Evolutionary conservation across 2,113 vertebrate genomes (phyloP).

Genomic region (Dasypus novemcinctus): DNA sequence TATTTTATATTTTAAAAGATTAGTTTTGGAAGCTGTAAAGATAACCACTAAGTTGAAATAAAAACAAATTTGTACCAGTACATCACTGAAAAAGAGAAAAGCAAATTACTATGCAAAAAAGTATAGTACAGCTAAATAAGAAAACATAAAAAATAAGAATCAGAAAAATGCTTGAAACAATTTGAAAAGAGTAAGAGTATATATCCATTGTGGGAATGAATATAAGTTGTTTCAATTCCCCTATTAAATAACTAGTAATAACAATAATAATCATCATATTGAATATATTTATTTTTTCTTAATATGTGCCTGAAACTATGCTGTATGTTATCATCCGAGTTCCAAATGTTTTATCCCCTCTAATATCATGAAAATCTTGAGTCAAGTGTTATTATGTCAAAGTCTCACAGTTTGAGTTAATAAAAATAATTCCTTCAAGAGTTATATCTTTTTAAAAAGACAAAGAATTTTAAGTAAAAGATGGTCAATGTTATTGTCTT

Average conservation of each 20-base stretch:
- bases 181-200: neutral
- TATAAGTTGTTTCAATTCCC: neutral
- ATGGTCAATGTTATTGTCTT: neutral
- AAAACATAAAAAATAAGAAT: neutral
- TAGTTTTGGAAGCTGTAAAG: conserved; percentile 30
- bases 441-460: neutral
- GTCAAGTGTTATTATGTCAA: neutral
- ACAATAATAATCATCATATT: neutral
- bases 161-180: neutral
- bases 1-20: conserved; percentile 56
- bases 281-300: neutral
- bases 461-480: neutral
- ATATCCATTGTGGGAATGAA: neutral
- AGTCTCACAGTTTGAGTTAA: neutral
- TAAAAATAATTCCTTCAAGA: neutral
- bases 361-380: neutral
- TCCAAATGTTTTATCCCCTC: neutral
- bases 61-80: neutral
- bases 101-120: neutral
- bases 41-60: conserved; percentile 10
- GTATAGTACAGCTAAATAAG: neutral
- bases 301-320: neutral
- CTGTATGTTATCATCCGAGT: neutral
- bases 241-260: neutral
- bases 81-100: neutral